A percentile compares a stretch with the other conserved stretches of the same genome.
phyloP scores from a whole-genome alignment of 2,797 vertebrate genomes.

The Poecilia picta region DNA sequence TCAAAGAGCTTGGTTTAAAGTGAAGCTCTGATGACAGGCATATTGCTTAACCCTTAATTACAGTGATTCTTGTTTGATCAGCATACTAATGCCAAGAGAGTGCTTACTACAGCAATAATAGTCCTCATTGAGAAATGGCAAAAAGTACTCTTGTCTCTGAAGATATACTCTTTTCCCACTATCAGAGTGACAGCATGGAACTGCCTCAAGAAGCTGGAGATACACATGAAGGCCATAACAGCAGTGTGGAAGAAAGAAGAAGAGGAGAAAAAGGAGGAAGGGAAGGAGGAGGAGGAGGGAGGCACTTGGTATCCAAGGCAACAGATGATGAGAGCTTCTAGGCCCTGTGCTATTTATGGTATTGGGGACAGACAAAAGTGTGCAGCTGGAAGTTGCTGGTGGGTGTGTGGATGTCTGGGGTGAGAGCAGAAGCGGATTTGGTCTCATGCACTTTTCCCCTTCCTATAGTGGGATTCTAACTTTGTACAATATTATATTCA shows the following conservation, averaged over 20 bases:
- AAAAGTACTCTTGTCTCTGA: neutral
- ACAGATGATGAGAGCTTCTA: slow-evolving; percentile 72
- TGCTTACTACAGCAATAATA: slow-evolving; percentile 32
- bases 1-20: slow-evolving; percentile 3
- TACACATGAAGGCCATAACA: slow-evolving; percentile 37
- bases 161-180: slow-evolving; percentile 45
- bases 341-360: slow-evolving; percentile 78
- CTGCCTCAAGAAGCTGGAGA: slow-evolving; percentile 36
- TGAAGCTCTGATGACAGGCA: slow-evolving; percentile 13
- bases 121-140: neutral
- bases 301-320: slow-evolving; percentile 77
- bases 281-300: slow-evolving; percentile 12
- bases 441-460: slow-evolving; percentile 8
- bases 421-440: slow-evolving; percentile 17
- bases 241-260: slow-evolving; percentile 20
- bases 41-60: slow-evolving; percentile 52
- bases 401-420: slow-evolving; percentile 19
- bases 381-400: slow-evolving; percentile 38
- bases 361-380: slow-evolving; percentile 69
- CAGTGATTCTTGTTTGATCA: slow-evolving; percentile 39
- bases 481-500: neutral
- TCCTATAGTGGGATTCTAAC: neutral
- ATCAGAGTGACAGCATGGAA: slow-evolving; percentile 44
- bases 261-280: slow-evolving; percentile 15
- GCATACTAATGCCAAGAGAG: slow-evolving; percentile 18